Percentiles rank a stretch among this genome's conserved stretches.
These are phyloP conservation scores for Aselliscus stoliczkanus DNA, from an alignment of 2,797 vertebrate genomes.

Conservation along the genomic window DNA sequence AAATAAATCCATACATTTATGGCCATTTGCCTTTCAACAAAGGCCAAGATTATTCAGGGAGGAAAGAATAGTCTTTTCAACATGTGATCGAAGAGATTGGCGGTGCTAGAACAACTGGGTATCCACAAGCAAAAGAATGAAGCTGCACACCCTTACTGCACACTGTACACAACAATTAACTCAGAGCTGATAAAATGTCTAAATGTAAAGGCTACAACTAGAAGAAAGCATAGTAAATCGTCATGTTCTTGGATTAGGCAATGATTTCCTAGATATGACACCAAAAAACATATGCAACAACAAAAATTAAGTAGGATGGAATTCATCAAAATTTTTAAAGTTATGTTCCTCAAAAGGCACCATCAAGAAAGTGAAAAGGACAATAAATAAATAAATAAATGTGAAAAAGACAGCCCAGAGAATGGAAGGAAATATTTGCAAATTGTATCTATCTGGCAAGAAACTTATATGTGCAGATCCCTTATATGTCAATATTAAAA, in stretches of 20 bases:
- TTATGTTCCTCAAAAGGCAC: not conserved
- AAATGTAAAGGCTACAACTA: not conserved
- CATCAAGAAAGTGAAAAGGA: not conserved
- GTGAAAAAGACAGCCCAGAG: not conserved
- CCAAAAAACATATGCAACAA: not conserved
- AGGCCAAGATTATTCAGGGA: not conserved
- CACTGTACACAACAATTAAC: not conserved
- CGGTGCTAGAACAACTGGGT: not conserved
- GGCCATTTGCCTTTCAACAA: not conserved
- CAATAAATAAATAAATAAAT: too few relatives aligned
- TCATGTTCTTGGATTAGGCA: not conserved
- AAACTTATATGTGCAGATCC: not conserved
- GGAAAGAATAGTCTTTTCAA: not conserved
- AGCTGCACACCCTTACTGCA: not conserved
- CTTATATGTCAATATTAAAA: not conserved
- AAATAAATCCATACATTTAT: not conserved
- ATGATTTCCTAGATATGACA: not conserved
- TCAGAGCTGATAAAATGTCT: not conserved
- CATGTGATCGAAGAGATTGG: not conserved
- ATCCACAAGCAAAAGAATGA: not conserved
- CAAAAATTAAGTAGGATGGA: not conserved
- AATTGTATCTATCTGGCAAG: not conserved
- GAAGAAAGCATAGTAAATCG: not conserved
- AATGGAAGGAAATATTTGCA: not conserved
- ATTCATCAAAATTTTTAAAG: not conserved